A percentile compares a stretch with the other conserved stretches of the same genome.
Conservation (phyloP, 2,888 invertebrate species). For the Lasioglossum oenotherae region DNA sequence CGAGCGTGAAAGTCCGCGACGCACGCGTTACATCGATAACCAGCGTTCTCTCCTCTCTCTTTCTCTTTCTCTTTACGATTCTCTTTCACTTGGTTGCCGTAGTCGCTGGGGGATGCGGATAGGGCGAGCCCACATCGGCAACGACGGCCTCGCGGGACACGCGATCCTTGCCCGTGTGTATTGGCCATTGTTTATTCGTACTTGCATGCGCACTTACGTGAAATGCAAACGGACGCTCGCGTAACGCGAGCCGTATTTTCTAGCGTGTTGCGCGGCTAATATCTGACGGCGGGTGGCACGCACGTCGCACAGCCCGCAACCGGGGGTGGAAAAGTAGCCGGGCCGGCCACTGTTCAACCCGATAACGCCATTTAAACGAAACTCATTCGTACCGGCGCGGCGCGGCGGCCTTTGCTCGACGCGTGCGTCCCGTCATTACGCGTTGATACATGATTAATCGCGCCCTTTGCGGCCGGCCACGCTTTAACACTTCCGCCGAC, state of each 20-base stretch:
- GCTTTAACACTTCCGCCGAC: constrained; percentile 12
- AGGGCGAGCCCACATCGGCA: constrained; percentile 30
- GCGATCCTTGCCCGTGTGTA: constrained; percentile 72
- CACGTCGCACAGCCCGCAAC: constrained; percentile 54
- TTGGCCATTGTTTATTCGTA: constrained; percentile 71
- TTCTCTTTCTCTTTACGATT: neutral
- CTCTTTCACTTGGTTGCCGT: constrained; percentile 4
- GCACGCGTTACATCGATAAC: constrained; percentile 63
- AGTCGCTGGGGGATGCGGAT: constrained; percentile 40
- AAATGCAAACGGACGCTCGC: constrained; percentile 56
- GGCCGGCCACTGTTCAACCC: constrained; percentile 61
- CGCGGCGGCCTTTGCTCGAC: constrained; percentile 8
- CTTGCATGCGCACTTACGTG: constrained; percentile 62
- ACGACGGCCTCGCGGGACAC: constrained; percentile 64
- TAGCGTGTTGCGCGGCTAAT: constrained; percentile 63
- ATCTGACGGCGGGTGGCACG: constrained; percentile 70
- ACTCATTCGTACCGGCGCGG: constrained; percentile 52
- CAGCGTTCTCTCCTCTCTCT: constrained; percentile 39
- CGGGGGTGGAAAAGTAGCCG: constrained; percentile 63
- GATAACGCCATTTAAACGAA: constrained; percentile 76
- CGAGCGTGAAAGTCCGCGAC: constrained; percentile 55
- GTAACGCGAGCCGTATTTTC: constrained; percentile 63
- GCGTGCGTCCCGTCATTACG: constrained; percentile 46
- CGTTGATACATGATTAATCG: constrained; percentile 49
- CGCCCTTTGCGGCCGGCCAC: constrained; percentile 9